Evolutionary conservation across 2,888 invertebrate species (phyloP).

Genomic region (Idaea dimidiata): DNA sequence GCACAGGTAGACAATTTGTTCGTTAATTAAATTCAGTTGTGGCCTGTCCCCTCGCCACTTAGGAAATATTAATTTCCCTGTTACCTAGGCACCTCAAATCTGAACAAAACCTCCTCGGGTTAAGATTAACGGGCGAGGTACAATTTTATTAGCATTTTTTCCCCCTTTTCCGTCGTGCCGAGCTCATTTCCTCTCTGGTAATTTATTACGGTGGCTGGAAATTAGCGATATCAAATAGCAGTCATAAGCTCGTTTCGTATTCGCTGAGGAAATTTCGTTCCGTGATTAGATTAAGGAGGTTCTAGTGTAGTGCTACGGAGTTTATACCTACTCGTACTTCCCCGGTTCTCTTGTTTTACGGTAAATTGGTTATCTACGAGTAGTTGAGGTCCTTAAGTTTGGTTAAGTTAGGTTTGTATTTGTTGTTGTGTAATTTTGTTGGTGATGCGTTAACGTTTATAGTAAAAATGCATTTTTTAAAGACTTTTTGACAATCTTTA

Average conservation of each 20-base stretch:
- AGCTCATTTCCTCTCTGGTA: constrained; percentile 71
- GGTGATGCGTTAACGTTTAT: no score
- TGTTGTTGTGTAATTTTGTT: no score
- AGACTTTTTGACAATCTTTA: no score
- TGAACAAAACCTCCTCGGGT: constrained; percentile 63
- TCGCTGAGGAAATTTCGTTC: constrained; percentile 54
- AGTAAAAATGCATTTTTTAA: no score
- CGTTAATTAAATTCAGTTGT: constrained; percentile 47
- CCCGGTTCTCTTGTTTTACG: not conserved
- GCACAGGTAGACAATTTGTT: constrained; percentile 39
- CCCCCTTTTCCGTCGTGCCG: constrained; percentile 66
- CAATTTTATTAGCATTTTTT: constrained; percentile 78
- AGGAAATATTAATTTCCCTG: constrained; percentile 50
- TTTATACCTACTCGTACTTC: not conserved
- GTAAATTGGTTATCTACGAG: not conserved
- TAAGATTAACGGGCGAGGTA: constrained; percentile 72
- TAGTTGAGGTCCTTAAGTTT: not conserved
- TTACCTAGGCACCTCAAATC: constrained; percentile 46
- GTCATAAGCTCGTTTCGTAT: constrained; percentile 52
- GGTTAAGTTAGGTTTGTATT: not conserved
- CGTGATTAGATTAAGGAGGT: constrained; percentile 45
- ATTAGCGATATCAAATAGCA: constrained; percentile 70
- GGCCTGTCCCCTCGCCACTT: constrained; percentile 37
- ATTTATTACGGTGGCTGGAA: constrained; percentile 68
- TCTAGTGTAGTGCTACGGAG: not conserved